Base-by-base conservation (phyloP, 64 coral and sea anemone species). In the Hydrozoanthus tunicans region DNA sequence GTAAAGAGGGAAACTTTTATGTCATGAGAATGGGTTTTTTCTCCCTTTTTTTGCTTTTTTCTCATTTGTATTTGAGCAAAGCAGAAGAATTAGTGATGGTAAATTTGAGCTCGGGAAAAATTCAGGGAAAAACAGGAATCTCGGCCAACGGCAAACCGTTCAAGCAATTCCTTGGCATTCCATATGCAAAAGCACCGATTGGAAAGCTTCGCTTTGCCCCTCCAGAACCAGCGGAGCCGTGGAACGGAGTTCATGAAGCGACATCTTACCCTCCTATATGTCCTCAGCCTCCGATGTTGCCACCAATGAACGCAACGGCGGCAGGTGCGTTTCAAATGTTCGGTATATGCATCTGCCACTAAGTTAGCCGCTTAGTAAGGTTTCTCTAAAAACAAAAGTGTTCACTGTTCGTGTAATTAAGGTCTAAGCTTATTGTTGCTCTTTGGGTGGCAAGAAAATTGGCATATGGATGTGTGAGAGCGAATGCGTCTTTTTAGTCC, bases 171-270 rank as follows among this genome's bases (percentile, higher is more conserved):
- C 75, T 78, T 52, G 89, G 75, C 15, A 66, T 90, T 80, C 89
- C 75, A 12, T 90, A 51, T 53, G 89, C 89, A 26, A 15, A 80
- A n/a, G 14, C 89, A 7, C 89, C 89, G 8, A 58, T 80, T 25
- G 76, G 76, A 25, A 70, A 90, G 5, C 60, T 90, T 90, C 89
- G 89, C 8, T 90, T 90, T 64, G 58, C 89, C 23, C 73, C 60
- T 25, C 78, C 89, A 24, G 64, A 90, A 14, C 75, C 59, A 64
- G 89, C 66, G 24, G 27, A 81, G 66, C 78, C 76, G 5, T 90
- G 89, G 89, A 80, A 3, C 9, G 89, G 77, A 65, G 59, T 90
- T 56, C 74, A 64, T 56, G 89, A 90, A n/a, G 76, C 76, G 0
- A 66, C 59, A 56, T 25, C 55, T n/a, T 70, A 17, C 59, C 51